Conservation (phyloP, 2,797 vertebrate species). For the Sibirionetta formosa region DNA sequence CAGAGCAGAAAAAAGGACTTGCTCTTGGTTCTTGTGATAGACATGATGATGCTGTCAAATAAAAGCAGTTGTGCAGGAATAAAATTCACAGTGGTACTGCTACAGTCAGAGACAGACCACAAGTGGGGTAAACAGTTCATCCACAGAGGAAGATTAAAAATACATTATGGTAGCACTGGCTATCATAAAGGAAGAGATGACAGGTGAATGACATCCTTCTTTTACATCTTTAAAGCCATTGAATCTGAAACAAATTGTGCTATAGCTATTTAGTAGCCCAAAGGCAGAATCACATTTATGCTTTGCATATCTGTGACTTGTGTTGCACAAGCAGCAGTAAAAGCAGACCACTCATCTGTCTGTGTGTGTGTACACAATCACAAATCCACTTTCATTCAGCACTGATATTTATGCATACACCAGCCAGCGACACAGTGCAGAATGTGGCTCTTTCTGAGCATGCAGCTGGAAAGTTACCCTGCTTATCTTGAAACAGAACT, state of each 20-base stretch:
- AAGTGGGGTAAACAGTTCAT: neutral
- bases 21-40: neutral
- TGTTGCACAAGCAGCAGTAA: neutral
- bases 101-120: neutral
- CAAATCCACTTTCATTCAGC: constrained; percentile 16
- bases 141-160: neutral
- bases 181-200: neutral
- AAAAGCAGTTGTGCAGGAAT: constrained; percentile 1
- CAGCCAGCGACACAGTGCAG: constrained; percentile 9
- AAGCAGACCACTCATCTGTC: constrained; percentile 15
- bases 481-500: neutral
- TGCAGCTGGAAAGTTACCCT: neutral
- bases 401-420: neutral
- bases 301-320: neutral
- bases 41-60: neutral
- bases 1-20: constrained; percentile 23
- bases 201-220: constrained; percentile 28
- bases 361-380: neutral
- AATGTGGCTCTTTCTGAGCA: neutral
- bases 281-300: constrained; percentile 9
- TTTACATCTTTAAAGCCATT: neutral
- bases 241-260: constrained; percentile 29
- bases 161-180: accelerated
- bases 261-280: neutral
- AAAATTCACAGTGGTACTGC: neutral